Conservation (phyloP, 2,888 invertebrate genomes). For the Drosophila barbarae region DNA sequence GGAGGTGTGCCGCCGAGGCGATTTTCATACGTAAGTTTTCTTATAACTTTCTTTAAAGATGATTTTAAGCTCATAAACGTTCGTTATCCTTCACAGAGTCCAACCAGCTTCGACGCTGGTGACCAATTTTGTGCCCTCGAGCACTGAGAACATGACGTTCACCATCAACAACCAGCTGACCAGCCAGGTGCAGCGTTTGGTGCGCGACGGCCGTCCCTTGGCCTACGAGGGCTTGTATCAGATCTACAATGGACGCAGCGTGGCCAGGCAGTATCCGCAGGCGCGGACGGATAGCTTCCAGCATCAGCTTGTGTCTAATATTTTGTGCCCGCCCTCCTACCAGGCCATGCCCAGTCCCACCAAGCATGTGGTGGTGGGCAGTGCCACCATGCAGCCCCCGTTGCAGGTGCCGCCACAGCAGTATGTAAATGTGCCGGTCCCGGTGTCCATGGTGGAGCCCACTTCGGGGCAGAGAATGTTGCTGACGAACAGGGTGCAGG, state of each 20-base stretch:
- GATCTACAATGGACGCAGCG: constrained; percentile 85
- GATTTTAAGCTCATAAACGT: neutral
- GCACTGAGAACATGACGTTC: constrained; percentile 92
- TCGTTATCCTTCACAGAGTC: constrained; percentile 63
- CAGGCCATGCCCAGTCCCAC: constrained; percentile 88
- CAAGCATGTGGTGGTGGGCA: constrained; percentile 82
- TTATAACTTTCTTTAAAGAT: too few species aligned
- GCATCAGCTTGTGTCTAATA: constrained; percentile 95
- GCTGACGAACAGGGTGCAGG: constrained; percentile 82
- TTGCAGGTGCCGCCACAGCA: constrained; percentile 87
- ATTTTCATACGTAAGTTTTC: constrained; percentile 79
- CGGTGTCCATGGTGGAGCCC: constrained; percentile 95
- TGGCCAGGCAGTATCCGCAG: constrained; percentile 85
- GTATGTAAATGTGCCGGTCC: constrained; percentile 85
- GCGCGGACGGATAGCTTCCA: constrained; percentile 91
- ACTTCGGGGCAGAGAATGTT: constrained; percentile 89
- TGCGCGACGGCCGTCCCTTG: constrained; percentile 85
- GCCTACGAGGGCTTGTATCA: constrained; percentile 87
- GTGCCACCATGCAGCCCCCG: constrained; percentile 81
- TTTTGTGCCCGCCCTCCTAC: constrained; percentile 93
- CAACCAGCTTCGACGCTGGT: constrained; percentile 84
- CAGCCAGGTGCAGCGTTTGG: constrained; percentile 86
- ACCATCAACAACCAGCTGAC: constrained; percentile 94
- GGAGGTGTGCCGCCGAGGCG: constrained; percentile 87
- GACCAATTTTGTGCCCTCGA: constrained; percentile 88